Percentiles rank a stretch among this genome's conserved stretches.
Conservation (phyloP, 2,888 invertebrate genomes). For the Zelleria hepariella region DNA sequence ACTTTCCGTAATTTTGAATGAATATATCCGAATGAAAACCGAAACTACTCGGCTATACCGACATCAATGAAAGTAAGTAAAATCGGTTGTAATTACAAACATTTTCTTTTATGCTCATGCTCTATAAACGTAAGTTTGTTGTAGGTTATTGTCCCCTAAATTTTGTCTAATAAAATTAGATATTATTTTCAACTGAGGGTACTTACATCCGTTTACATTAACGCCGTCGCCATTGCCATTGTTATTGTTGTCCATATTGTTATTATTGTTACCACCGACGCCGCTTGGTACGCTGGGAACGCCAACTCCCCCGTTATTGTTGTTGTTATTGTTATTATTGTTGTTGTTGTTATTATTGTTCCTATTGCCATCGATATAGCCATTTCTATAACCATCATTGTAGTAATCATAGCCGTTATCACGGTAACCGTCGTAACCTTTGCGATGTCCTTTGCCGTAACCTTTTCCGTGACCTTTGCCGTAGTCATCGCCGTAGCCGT, state of each 20-base stretch:
- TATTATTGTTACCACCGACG: background rate
- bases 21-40: too few relatives aligned
- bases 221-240: background rate
- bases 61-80: too few relatives aligned
- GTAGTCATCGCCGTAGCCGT: background rate
- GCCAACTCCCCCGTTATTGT: too few relatives aligned
- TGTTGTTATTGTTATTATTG: background rate
- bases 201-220: background rate
- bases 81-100: too few relatives aligned
- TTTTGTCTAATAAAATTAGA: too few relatives aligned
- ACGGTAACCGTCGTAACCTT: background rate
- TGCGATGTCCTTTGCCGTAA: background rate
- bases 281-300: too few relatives aligned
- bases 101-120: too few relatives aligned
- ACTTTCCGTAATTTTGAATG: too few relatives aligned
- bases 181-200: background rate
- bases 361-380: background rate
- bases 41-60: too few relatives aligned
- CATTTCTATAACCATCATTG: background rate
- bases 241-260: background rate
- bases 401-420: background rate
- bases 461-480: background rate
- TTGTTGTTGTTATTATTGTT: background rate
- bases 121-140: too few relatives aligned
- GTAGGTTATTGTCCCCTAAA: too few relatives aligned